Percentiles rank a stretch among this genome's conserved stretches.
Evolutionary conservation across 1,140 invertebrate genomes (phyloP).

Genomic region (Ooceraea biroi): DNA sequence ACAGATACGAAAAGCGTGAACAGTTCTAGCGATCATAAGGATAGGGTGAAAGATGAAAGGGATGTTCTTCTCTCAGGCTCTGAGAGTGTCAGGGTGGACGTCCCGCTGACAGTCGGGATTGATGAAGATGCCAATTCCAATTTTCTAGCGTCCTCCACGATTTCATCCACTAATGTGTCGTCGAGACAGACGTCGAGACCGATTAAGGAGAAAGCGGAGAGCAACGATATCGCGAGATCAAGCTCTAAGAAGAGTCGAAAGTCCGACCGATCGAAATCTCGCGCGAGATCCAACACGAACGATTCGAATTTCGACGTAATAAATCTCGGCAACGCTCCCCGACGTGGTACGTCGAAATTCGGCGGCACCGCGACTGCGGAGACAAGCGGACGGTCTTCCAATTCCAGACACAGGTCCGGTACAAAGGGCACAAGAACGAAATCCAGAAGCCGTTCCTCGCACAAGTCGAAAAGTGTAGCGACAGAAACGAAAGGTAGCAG

Average conservation of each 20-base stretch:
- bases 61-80: constrained; percentile 62
- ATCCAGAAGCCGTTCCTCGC: constrained; percentile 52
- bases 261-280: constrained; percentile 52
- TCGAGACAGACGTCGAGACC: background rate
- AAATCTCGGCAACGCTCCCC: constrained; percentile 1
- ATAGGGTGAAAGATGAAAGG: constrained; percentile 42
- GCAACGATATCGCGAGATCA: constrained; percentile 47
- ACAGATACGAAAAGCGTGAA: constrained; percentile 43
- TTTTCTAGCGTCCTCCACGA: background rate
- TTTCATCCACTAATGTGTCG: background rate
- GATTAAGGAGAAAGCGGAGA: constrained; percentile 25
- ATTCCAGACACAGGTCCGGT: constrained; percentile 25
- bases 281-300: constrained; percentile 24
- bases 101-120: constrained; percentile 67
- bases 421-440: background rate
- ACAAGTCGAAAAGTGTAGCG: constrained; percentile 4
- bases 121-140: constrained; percentile 29
- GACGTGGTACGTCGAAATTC: constrained; percentile 71
- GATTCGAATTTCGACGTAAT: background rate
- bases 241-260: constrained; percentile 26
- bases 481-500: constrained; percentile 51
- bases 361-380: constrained; percentile 35
- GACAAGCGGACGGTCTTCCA: constrained; percentile 6
- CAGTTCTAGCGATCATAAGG: constrained; percentile 28
- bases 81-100: constrained; percentile 72